Evolutionary conservation across 1,140 invertebrate species (phyloP).

Genomic region (Cheumatopsyche charites): DNA sequence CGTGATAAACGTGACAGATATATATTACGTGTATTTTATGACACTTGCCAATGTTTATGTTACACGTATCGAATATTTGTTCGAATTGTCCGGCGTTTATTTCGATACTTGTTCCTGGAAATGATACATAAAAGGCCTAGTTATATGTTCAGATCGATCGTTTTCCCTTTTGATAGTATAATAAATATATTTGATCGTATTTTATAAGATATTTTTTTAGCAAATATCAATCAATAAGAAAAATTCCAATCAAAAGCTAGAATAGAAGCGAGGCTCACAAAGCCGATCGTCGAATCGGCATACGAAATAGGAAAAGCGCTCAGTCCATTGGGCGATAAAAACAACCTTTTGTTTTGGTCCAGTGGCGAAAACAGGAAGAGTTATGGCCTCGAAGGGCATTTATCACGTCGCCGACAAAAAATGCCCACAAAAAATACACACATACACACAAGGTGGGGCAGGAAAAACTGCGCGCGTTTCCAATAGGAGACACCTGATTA

Average conservation of each 20-base stretch:
- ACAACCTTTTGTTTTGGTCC: constrained; percentile 26
- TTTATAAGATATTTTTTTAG: no score
- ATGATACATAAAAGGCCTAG: no score
- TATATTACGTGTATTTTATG: constrained; percentile 9
- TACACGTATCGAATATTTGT: not conserved
- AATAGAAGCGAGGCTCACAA: no score
- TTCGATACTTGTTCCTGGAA: constrained; percentile 1
- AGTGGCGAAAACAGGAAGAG: constrained; percentile 28
- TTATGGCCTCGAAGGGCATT: constrained; percentile 23
- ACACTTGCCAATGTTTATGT: not conserved
- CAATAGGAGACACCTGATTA: constrained; percentile 30
- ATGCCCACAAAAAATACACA: not conserved
- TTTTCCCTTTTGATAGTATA: no score
- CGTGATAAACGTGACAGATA: constrained; percentile 16
- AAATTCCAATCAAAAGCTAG: no score
- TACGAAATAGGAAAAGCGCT: no score
- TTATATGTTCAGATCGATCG: no score
- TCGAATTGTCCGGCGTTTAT: not conserved
- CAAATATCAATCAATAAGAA: no score
- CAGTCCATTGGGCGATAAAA: constrained; percentile 10
- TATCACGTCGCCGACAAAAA: constrained; percentile 17
- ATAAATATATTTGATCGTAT: no score
- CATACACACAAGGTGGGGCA: not conserved
- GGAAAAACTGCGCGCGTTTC: not conserved
- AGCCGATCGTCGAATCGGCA: no score